Evolutionary conservation across 2,797 vertebrate genomes (phyloP).

Genomic region (Neopelma chrysocephalum): DNA sequence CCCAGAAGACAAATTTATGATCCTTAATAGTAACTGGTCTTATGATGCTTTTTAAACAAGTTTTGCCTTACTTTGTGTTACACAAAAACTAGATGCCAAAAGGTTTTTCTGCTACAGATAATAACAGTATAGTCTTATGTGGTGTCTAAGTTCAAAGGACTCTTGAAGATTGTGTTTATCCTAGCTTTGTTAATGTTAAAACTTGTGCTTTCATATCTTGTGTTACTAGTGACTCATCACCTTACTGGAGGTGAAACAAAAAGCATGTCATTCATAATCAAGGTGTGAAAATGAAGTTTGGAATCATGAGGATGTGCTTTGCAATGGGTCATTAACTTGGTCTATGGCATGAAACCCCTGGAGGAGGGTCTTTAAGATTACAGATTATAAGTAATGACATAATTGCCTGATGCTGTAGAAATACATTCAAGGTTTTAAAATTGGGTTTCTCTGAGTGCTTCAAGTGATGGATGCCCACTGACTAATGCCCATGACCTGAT

Average conservation of each 20-base stretch:
- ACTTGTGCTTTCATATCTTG: not conserved
- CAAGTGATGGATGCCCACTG: not conserved
- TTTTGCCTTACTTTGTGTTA: not conserved
- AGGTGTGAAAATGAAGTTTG: slow-evolving; percentile 18
- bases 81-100: not conserved
- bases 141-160: not conserved
- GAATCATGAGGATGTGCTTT: not conserved
- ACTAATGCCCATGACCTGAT: not conserved
- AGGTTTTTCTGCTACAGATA: not conserved
- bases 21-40: not conserved
- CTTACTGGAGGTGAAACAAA: not conserved
- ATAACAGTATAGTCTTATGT: not conserved
- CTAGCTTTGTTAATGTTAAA: not conserved
- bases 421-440: not conserved
- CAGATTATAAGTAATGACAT: not conserved
- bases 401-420: not conserved
- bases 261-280: not conserved
- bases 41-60: not conserved
- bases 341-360: not conserved
- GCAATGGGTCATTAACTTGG: not conserved
- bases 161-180: not conserved
- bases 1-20: not conserved
- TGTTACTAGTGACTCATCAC: not conserved
- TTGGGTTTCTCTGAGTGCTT: not conserved
- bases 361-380: not conserved